These are phyloP conservation scores for Ditylenchus dipsaci DNA, from an alignment of 1,140 invertebrate species.

Conservation along the genomic window DNA sequence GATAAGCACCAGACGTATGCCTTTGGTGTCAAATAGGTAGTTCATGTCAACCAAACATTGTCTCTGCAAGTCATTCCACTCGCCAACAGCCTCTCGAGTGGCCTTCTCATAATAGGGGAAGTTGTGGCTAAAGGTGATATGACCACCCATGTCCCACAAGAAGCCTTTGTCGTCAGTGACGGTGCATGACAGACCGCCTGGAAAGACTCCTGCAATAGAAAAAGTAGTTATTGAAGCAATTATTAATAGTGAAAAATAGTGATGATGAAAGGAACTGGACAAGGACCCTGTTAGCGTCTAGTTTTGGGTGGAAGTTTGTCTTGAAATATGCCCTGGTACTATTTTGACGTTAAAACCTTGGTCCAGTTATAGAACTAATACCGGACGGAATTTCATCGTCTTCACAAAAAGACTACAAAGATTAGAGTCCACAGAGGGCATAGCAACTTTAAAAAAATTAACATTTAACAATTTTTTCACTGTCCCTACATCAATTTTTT, in stretches of 20 bases:
- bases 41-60: slow-evolving; percentile 59
- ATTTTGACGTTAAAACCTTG: too few species aligned
- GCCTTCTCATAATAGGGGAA: slow-evolving; percentile 58
- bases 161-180: slow-evolving; percentile 56
- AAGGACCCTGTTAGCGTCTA: too few species aligned
- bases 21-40: slow-evolving; percentile 47
- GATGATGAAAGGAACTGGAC: too few species aligned
- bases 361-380: too few species aligned
- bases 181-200: slow-evolving; percentile 54
- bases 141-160: slow-evolving; percentile 59
- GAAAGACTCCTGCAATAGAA: slow-evolving; percentile 36
- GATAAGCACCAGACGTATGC: slow-evolving; percentile 56
- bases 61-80: slow-evolving; percentile 53
- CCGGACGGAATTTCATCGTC: too few species aligned
- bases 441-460: too few species aligned
- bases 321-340: too few species aligned
- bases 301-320: too few species aligned
- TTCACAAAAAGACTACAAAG: too few species aligned
- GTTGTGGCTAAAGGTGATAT: slow-evolving; percentile 58
- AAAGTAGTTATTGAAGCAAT: neutral
- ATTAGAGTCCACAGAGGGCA: too few species aligned
- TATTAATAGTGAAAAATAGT: neutral
- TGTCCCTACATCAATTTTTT: too few species aligned
- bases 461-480: too few species aligned
- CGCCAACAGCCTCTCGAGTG: slow-evolving; percentile 57